Evolutionary conservation across 1,140 invertebrate genomes (phyloP).

Genomic region (Prorops nasuta): DNA sequence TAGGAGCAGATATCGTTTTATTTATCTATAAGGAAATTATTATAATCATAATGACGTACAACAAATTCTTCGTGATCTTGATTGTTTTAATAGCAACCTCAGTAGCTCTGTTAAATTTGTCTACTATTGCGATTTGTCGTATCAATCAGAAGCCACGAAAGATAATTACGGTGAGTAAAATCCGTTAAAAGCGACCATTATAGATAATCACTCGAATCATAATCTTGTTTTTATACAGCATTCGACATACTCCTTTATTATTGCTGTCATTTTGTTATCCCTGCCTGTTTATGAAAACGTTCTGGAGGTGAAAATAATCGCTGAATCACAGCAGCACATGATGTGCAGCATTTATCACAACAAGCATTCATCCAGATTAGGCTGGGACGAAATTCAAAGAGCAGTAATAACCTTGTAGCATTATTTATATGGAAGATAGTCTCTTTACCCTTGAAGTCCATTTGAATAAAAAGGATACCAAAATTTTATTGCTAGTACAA

Average conservation of each 20-base stretch:
- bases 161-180: slow-evolving; percentile 4
- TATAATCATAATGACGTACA: slow-evolving; percentile 3
- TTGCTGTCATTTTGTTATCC: slow-evolving; percentile 7
- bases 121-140: slow-evolving; percentile 1
- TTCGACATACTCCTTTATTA: slow-evolving; percentile 2
- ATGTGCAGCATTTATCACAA: slow-evolving; percentile 4
- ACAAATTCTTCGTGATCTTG: not conserved
- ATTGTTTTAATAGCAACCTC: slow-evolving; percentile 6
- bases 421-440: not conserved
- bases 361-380: not conserved
- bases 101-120: too few relatives aligned
- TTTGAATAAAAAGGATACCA: too few relatives aligned
- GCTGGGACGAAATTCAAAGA: slow-evolving; percentile 13
- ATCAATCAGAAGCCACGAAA: slow-evolving; percentile 4
- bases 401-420: slow-evolving; percentile 2
- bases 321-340: slow-evolving; percentile 1
- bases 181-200: not conserved
- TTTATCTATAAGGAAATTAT: slow-evolving; percentile 2
- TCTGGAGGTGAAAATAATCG: slow-evolving; percentile 3
- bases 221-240: slow-evolving; percentile 7
- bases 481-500: slow-evolving; percentile 13
- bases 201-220: not conserved
- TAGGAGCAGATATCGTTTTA: slow-evolving; percentile 7
- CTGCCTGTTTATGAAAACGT: slow-evolving; percentile 10
- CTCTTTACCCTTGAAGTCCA: too few relatives aligned